Evolutionary conservation across 2,888 invertebrate genomes (phyloP), one percentile per base, ranked within the genome.

Genomic region (Spilarctia lutea): DNA sequence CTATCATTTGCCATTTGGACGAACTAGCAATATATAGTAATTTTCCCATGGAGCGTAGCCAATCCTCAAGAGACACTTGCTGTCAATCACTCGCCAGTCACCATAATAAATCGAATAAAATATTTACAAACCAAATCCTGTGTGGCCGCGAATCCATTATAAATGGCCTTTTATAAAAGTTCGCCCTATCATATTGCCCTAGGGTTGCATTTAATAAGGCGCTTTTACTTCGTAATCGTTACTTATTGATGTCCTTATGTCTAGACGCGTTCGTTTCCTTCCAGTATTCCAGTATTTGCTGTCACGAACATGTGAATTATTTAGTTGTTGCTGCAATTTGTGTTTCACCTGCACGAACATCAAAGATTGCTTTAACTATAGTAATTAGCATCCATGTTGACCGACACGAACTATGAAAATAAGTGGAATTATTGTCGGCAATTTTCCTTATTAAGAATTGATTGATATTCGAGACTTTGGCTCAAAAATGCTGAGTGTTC

Each of bases 91-190:
- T 88, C 85, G 81, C 86, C 88, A 88, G 85, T 88, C 85, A 87
- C 87, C 88, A 91, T 91, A 91, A 92, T 92, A 89, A 90, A 89
- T 86, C 88, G 81, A 90, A 95, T 95, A 93, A 95, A 95, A 94
- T 95, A 96, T 96, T 95, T 91, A 95, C 94, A 92, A 92, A 91
- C 89, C 89, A 92, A 93, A 94, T 95, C 91, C 93, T 87, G 89
- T 90, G 91, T 91, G 92, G 90, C 91, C 92, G 88, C 92, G 88
- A 91, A 92, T 92, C 93, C 93, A 95, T 95, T 95, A 94, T 90
- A 88, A 88, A 87, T 89, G 89, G 85, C 88, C 88, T 91, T 94
- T 92, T 91, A 88, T 89, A 90, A 90, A 90, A 89, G 89, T 88
- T 82, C 83, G 83, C 87, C 88, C 88, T 88, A 91, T 90, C 87